Evolutionary conservation across 2,113 vertebrate species (phyloP).

Genomic region (Microcebus griseorufus): DNA sequence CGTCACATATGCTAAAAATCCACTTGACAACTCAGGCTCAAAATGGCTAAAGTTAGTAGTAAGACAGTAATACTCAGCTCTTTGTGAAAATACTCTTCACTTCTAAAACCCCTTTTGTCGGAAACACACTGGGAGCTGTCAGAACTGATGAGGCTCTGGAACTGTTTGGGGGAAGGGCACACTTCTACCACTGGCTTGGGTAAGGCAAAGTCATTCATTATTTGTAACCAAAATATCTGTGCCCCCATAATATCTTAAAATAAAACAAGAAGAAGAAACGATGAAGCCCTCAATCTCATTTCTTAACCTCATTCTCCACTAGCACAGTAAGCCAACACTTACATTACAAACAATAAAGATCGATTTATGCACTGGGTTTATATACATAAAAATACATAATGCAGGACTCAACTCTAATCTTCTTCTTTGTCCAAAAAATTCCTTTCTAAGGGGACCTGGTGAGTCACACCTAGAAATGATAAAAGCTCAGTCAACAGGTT

Average conservation of each 20-base stretch:
- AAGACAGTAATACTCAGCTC: constrained; percentile 67
- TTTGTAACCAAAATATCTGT: too few species aligned
- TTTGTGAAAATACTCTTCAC: constrained; percentile 44
- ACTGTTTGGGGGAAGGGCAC: too few species aligned
- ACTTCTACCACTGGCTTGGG: too few species aligned
- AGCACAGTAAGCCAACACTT: background rate
- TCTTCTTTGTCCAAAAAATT: too few species aligned
- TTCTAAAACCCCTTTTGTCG: constrained; percentile 66
- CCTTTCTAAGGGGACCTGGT: too few species aligned
- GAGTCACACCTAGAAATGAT: too few species aligned
- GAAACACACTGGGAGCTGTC: constrained; percentile 64
- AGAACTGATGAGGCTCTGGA: background rate
- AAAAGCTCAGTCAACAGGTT: too few species aligned
- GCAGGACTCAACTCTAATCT: too few species aligned
- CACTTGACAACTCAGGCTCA: constrained; percentile 58
- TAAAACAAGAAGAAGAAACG: background rate
- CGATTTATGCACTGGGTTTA: accelerated
- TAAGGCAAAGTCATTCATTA: too few species aligned
- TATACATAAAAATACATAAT: too few species aligned
- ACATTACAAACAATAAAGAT: accelerated
- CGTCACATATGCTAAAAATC: constrained; percentile 52
- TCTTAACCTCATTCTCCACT: background rate
- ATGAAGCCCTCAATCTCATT: background rate
- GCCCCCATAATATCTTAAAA: too few species aligned
- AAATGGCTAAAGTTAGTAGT: constrained; percentile 72